phyloP scores from a whole-genome alignment of 2,113 vertebrate species.

The Redunca redunca region DNA sequence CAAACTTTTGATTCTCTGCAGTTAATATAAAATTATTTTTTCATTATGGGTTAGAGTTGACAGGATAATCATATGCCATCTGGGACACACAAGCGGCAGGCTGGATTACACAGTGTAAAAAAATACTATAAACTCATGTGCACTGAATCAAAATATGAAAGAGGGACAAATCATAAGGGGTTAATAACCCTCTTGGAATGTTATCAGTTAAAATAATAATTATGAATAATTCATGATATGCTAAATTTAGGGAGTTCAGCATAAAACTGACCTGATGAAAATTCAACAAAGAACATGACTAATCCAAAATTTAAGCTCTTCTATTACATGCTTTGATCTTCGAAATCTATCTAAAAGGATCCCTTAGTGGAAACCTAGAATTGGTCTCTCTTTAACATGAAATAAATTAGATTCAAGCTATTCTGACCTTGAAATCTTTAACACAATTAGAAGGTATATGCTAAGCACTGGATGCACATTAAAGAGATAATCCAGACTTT shows the following conservation, averaged over 20 bases:
- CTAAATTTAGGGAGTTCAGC: slow-evolving; percentile 67
- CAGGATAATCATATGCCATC: neutral
- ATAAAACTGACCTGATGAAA: slow-evolving; percentile 74
- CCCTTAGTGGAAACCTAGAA: slow-evolving; percentile 72
- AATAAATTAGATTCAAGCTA: slow-evolving; percentile 76
- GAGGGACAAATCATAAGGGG: slow-evolving; percentile 45
- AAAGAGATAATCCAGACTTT: slow-evolving; percentile 53
- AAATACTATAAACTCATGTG: neutral
- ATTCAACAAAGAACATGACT: slow-evolving; percentile 73
- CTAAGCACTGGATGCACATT: slow-evolving; percentile 23
- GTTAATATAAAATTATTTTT: neutral
- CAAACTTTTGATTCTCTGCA: neutral
- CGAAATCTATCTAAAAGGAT: slow-evolving; percentile 73
- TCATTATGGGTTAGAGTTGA: neutral
- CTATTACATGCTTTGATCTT: slow-evolving; percentile 78
- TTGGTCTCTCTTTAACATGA: slow-evolving; percentile 69
- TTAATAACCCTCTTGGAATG: slow-evolving; percentile 69
- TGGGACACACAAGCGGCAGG: neutral
- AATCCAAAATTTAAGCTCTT: slow-evolving; percentile 81
- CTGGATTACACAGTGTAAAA: neutral
- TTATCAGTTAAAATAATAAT: slow-evolving; percentile 67
- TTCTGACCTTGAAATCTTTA: slow-evolving; percentile 71
- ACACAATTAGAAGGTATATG: slow-evolving; percentile 69
- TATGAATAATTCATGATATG: slow-evolving; percentile 76
- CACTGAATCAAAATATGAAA: slow-evolving; percentile 23